Conservation (phyloP, 1,140 invertebrate species). For the Eumaeus atala region DNA sequence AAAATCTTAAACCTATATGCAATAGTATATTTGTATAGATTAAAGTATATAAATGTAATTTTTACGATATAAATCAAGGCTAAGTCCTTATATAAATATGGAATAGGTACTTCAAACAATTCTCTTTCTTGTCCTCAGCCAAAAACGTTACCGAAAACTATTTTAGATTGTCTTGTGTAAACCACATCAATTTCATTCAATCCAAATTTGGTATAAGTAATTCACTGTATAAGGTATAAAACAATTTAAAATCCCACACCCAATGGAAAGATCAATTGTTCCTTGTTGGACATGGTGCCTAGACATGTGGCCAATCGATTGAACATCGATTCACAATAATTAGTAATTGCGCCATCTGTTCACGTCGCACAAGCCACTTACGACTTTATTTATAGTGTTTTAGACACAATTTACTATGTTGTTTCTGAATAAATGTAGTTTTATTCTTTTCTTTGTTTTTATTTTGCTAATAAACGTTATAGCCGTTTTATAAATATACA, state of each 20-base stretch:
- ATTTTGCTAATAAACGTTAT: no score
- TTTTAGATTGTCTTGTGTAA: no score
- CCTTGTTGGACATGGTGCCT: not conserved
- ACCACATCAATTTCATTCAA: not conserved
- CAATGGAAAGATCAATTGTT: conserved; percentile 6
- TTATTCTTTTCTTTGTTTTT: not conserved
- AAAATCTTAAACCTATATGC: no score
- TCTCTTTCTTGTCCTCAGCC: no score
- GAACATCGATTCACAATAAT: conserved; percentile 12
- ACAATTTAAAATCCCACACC: conserved; percentile 3
- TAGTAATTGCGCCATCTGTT: conserved; percentile 16
- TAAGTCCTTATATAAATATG: no score
- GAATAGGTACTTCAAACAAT: no score
- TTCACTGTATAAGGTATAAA: not conserved
- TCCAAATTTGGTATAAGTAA: conserved; percentile 8
- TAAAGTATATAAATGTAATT: no score
- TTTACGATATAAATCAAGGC: no score
- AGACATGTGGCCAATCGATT: conserved; percentile 16
- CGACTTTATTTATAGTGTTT: conserved; percentile 3
- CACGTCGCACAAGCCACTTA: conserved; percentile 10
- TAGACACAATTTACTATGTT: not conserved
- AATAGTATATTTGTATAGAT: no score
- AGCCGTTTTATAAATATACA: no score
- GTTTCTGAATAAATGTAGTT: not conserved
- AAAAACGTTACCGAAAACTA: no score